These are phyloP conservation scores for Styela clava DNA, from an alignment of 23 tunicate species.

Conservation along the genomic window DNA sequence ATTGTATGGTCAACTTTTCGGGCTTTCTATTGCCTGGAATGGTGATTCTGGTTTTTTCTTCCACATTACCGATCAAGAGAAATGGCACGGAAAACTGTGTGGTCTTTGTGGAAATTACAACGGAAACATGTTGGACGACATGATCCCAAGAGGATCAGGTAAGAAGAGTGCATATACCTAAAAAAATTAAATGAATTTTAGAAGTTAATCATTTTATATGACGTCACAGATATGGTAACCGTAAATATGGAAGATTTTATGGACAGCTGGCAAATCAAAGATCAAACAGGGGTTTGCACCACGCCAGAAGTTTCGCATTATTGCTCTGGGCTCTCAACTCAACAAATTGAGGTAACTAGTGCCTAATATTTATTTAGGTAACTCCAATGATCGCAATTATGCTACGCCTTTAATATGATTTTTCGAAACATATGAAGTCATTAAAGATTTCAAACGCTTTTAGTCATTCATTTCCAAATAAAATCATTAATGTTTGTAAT, in stretches of 20 bases:
- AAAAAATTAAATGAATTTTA: neutral
- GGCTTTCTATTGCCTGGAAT: slow-evolving; percentile 55
- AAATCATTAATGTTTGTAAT: too few relatives aligned
- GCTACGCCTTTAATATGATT: too few relatives aligned
- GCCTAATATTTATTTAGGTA: too few relatives aligned
- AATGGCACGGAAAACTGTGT: slow-evolving; percentile 61
- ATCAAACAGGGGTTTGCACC: slow-evolving; percentile 18
- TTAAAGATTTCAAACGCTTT: too few relatives aligned
- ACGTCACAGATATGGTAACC: slow-evolving; percentile 23
- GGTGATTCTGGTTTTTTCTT: slow-evolving; percentile 25
- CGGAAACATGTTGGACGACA: slow-evolving; percentile 62
- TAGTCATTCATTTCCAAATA: too few relatives aligned
- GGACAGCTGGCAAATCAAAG: slow-evolving; percentile 65
- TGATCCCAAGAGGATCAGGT: slow-evolving; percentile 61
- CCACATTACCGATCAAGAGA: slow-evolving; percentile 4
- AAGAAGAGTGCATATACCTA: neutral
- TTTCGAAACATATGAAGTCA: too few relatives aligned
- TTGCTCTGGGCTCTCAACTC: slow-evolving; percentile 45
- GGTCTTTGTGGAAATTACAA: slow-evolving; percentile 93
- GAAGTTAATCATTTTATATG: neutral
- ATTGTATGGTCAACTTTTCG: slow-evolving; percentile 11
- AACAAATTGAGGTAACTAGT: slow-evolving; percentile 57
- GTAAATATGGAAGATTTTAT: slow-evolving; percentile 35
- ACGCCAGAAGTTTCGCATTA: slow-evolving; percentile 37
- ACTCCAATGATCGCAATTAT: too few relatives aligned